Base-by-base conservation (phyloP, 1,140 invertebrate genomes). In the Rhopalosiphum maidis region DNA sequence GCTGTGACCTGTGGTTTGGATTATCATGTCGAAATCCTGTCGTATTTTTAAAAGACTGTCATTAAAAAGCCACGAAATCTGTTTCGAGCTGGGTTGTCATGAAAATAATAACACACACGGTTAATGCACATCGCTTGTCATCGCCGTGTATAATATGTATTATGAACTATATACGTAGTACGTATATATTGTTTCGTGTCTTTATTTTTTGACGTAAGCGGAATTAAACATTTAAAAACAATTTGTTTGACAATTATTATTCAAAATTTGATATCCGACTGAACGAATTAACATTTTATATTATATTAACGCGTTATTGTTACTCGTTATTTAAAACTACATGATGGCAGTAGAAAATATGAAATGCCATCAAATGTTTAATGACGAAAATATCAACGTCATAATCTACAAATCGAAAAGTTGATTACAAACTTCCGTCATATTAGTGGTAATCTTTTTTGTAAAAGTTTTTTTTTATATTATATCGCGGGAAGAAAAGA, bases 1-100 rank as follows among this genome's bases (percentile, higher is more conserved):
- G 87, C 87, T 48, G 51, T 90, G n/a, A 88, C 48, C 87, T 22
- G 51, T 90, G n/a, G n/a, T 87, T 21, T n/a, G 43, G 86, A 87
- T 90, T 41, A 90, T 41, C n/a, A 11, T 55, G 51, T 90, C 88
- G 35, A 54, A 54, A 23, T 41, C 2, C 35, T 23, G 48, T 55
- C 22, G 11, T 23, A 55, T 54, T 37, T 55, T 90, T 37, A 23
- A 35, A 90, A 90, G 35, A 90, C 51, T 54, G 21, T 90, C 48
- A 37, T 55, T 90, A 55, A 55, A 90, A 90, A 55, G 48, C 51
- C 35, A 90, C 35, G 35, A 55, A 55, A 55, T 55, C 48, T 54
- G 46, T n/a, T n/a, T n/a, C n/a, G 60, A 77, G 60, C 60, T 77
- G n/a, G 60, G n/a, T 77, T 77, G 60, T 77, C 60, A 77, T n/a